Percentiles rank a stretch among this genome's conserved stretches.
These are phyloP conservation scores for Campodea augens DNA, from an alignment of 1,140 invertebrate species.

Conservation along the genomic window DNA sequence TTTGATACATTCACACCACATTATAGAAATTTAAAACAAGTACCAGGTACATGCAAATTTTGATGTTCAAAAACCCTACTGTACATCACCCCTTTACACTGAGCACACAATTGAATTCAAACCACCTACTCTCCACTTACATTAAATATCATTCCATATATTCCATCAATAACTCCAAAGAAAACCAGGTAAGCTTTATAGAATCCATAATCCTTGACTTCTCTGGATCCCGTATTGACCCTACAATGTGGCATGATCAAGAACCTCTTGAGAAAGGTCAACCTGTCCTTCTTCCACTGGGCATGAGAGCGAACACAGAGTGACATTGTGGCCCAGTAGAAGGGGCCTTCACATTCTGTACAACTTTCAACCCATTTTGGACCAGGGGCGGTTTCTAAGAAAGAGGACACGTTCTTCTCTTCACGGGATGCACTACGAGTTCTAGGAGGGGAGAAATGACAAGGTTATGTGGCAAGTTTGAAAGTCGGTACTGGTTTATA, in stretches of 20 bases:
- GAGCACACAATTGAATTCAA: no score
- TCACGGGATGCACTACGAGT: constrained; percentile 53
- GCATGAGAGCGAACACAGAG: constrained; percentile 53
- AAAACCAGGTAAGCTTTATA: constrained; percentile 76
- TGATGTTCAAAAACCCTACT: no score
- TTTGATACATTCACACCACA: no score
- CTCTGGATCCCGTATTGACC: constrained; percentile 26
- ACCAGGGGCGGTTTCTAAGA: constrained; percentile 37
- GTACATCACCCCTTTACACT: no score
- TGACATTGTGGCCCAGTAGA: constrained; percentile 65
- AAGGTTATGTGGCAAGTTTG: no score
- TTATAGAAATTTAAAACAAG: no score
- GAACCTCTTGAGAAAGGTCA: constrained; percentile 55
- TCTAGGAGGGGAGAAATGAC: no score
- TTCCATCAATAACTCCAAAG: constrained; percentile 55
- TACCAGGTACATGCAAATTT: no score
- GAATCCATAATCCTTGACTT: constrained; percentile 47
- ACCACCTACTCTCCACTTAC: no score
- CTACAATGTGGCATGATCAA: constrained; percentile 60
- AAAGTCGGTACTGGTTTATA: no score
- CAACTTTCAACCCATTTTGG: constrained; percentile 53
- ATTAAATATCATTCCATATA: constrained; percentile 56
- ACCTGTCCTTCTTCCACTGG: constrained; percentile 39
- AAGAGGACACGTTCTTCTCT: constrained; percentile 45
- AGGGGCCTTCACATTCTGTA: constrained; percentile 73